phyloP scores from a whole-genome alignment of 2,797 vertebrate genomes.

The Pampus argenteus region DNA sequence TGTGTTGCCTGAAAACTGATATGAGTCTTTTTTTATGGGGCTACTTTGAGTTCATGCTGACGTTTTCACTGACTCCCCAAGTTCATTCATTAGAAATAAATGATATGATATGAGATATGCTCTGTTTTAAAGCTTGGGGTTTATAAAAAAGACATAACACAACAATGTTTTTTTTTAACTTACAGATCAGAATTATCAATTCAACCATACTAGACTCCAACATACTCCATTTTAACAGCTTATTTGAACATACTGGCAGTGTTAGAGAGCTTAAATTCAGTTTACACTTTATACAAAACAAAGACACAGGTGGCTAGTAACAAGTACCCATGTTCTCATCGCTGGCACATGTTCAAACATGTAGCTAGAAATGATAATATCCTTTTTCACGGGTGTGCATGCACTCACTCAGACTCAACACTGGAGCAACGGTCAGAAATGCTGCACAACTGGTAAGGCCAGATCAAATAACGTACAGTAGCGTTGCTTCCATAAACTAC shows the following conservation, averaged over 20 bases:
- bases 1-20: constrained; percentile 29
- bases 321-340: constrained; percentile 45
- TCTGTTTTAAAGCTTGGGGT: constrained; percentile 56
- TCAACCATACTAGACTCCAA: constrained; percentile 48
- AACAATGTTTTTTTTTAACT: constrained; percentile 34
- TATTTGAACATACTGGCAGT: constrained; percentile 80
- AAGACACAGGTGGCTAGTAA: constrained; percentile 60
- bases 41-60: constrained; percentile 60
- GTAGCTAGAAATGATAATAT: constrained; percentile 46
- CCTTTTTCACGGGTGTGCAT: constrained; percentile 28
- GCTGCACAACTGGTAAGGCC: constrained; percentile 55
- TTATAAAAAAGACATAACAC: constrained; percentile 55
- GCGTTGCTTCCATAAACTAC: constrained; percentile 15
- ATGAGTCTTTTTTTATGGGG: constrained; percentile 31
- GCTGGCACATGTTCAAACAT: constrained; percentile 25
- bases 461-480: constrained; percentile 26
- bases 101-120: too few species aligned
- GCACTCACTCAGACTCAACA: constrained; percentile 44
- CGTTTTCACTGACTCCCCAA: constrained; percentile 29
- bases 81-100: constrained; percentile 30
- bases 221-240: constrained; percentile 57
- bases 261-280: constrained; percentile 71
- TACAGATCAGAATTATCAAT: constrained; percentile 48
- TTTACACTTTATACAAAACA: constrained; percentile 68
- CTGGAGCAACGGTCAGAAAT: constrained; percentile 33